Conservation (phyloP, 2,797 vertebrate species). For the Ptychadena robeensis region DNA sequence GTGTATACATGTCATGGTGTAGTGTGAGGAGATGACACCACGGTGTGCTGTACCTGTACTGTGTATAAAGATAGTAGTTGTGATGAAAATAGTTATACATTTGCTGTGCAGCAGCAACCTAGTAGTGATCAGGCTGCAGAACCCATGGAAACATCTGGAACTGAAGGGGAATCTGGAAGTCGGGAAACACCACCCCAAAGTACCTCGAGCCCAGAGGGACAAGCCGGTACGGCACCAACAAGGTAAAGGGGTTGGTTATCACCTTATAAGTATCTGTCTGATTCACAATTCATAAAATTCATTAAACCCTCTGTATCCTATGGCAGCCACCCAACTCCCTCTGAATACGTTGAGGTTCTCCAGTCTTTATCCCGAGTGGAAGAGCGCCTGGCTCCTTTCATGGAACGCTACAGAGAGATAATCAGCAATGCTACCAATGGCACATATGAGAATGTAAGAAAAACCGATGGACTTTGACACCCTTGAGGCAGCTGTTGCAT, state of each 20-base stretch:
- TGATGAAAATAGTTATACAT: background rate
- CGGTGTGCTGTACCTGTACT: background rate
- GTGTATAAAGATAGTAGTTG: background rate
- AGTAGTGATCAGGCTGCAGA: constrained; percentile 61
- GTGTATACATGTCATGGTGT: background rate
- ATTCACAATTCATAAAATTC: too few species aligned
- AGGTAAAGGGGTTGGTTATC: constrained; percentile 6
- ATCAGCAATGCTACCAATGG: constrained; percentile 82
- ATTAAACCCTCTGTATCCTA: background rate
- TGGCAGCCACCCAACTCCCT: constrained; percentile 84
- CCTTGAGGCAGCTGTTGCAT: too few species aligned
- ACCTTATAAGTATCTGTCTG: background rate
- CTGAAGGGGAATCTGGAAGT: constrained; percentile 64
- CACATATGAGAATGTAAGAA: constrained; percentile 86
- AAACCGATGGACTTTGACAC: background rate
- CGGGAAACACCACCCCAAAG: constrained; percentile 62
- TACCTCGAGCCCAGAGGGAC: constrained; percentile 14
- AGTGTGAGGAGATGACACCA: background rate
- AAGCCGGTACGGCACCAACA: constrained; percentile 6
- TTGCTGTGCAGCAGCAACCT: constrained; percentile 20
- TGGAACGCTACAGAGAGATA: constrained; percentile 87
- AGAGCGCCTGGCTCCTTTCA: constrained; percentile 86
- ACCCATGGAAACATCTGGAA: constrained; percentile 69
- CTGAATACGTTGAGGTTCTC: constrained; percentile 85
- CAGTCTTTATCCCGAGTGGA: constrained; percentile 85